Conservation (phyloP, 2,797 vertebrate species). For the Fistularia commersonii region DNA sequence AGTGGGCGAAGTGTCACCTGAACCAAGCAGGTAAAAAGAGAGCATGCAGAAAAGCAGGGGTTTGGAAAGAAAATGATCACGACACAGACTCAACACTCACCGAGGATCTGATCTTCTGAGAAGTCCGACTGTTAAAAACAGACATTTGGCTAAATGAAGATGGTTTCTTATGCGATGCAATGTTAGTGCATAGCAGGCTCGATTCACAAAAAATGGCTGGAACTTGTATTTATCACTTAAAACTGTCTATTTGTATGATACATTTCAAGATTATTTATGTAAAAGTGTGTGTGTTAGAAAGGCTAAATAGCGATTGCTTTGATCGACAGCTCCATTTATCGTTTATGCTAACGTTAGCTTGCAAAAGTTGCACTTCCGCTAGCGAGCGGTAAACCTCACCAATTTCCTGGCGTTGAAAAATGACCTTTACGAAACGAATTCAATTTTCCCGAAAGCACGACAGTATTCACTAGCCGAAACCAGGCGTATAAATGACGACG, state of each 20-base stretch:
- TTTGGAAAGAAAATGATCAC: slow-evolving; percentile 10
- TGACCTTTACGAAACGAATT: neutral
- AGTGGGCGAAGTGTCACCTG: slow-evolving; percentile 44
- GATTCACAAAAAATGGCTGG: too few relatives aligned
- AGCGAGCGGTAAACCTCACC: slow-evolving; percentile 12
- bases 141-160: slow-evolving; percentile 60
- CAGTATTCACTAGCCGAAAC: neutral
- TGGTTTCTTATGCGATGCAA: slow-evolving; percentile 11
- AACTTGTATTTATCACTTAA: too few relatives aligned
- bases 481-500: neutral
- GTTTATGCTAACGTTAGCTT: slow-evolving; percentile 51
- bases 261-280: too few relatives aligned
- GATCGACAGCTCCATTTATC: slow-evolving; percentile 5
- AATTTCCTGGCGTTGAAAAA: neutral
- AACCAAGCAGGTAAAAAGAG: slow-evolving; percentile 38
- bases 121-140: slow-evolving; percentile 81
- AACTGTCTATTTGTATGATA: too few relatives aligned
- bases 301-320: neutral
- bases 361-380: slow-evolving; percentile 69
- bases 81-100: slow-evolving; percentile 64
- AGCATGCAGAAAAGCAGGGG: slow-evolving; percentile 31
- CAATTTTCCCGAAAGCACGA: neutral
- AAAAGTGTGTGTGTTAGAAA: too few relatives aligned
- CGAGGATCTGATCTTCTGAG: slow-evolving; percentile 80
- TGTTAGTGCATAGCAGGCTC: slow-evolving; percentile 11